Base-by-base conservation (phyloP, 2,113 vertebrate species). In the Crotalus tigris region DNA sequence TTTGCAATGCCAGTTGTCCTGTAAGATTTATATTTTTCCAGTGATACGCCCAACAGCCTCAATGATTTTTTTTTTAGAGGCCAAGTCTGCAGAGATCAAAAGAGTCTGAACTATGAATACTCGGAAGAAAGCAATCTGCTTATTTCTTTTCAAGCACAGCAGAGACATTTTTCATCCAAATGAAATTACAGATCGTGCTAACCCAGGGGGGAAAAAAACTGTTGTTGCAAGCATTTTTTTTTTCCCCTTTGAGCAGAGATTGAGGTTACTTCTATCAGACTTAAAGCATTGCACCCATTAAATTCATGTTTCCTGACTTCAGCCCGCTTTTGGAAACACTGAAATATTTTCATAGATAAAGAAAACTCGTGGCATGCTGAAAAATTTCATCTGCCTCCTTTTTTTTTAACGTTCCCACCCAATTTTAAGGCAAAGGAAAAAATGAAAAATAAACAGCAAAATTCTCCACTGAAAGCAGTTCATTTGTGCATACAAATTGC, bases 131-230 rank as follows among this genome's bases (percentile, higher is more conserved):
- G 90, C 93, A 39, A 49, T 1, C 19, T 4, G 54, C 81, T 91
- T 96, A 90, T 89, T 87, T n/a, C 57, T 44, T 92, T 91, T 88
- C 23, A 53, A 93, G 89, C 33, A 94, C 91, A 93, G 89, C 95
- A 59, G 94, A 92, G 85, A 91, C 0, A 0, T 93, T 96, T 81
- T 95, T 94, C 53, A 95, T 94, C 33, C 94, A 92, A 95, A 90
- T 93, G 95, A 94, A 95, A 94, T 94, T 93, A 91, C 93, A 49
- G 92, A 87, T 90, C 0, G 0, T 87, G 93, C 90, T 95, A 89
- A 90, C 0, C 0, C 88, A 91, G 94, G 13, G 0, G 0, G 3
- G 39, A 61, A 44, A 69, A 75, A 23, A 33, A 15, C 7, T 55
- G n/a, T 2, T 12, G n/a, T 55, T 33, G 19, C 21, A 89, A 89